Evolutionary conservation across 2,797 vertebrate species (phyloP), one percentile per base, ranked within the genome.

Genomic region (Karalla daura): DNA sequence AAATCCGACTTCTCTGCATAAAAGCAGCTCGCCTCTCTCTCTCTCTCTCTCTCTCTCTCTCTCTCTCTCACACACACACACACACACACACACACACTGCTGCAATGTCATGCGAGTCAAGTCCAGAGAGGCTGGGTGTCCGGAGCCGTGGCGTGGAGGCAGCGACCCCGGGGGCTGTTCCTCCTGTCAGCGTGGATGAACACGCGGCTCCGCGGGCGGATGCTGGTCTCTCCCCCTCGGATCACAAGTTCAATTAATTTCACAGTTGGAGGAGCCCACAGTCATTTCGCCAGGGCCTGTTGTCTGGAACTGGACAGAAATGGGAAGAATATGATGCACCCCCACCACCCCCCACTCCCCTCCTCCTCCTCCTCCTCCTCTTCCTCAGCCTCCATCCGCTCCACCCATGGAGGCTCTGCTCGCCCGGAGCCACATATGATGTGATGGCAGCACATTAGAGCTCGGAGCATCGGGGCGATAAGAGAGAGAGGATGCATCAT

Each of bases 231-330:
- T 55, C 73, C 72, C 81, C 81, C 71, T 64, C 58, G 70, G 85
- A 92, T 88, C 89, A 85, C 79, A 79, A 91, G 83, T 91, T 91
- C 90, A 93, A 93, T 93, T 94, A 89, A 90, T 92, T 92, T 93
- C 92, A 91, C 92, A 92, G 92, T 91, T 79, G 87, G 92, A 73
- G 59, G 81, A 75, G 39, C 77, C 73, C 47, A 21, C 83, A 74
- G 88, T 83, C 73, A 60, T 80, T 81, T 73, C 49, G 5, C 46
- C 56, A 2, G 18, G 70, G 76, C 76, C 63, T 70, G 86, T 85
- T 87, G 85, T 89, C 78, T 87, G 85, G 75, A 80, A 66, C 67
- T 58, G 65, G 53, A 75, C 74, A 78, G 73, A 61, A 81, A 83
- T 56, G 64, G 59, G 73, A 71, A 65, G 72, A 81, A 84, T 70